These are phyloP conservation scores for Nineta flava DNA, from an alignment of 2,888 invertebrate species.

Conservation along the genomic window DNA sequence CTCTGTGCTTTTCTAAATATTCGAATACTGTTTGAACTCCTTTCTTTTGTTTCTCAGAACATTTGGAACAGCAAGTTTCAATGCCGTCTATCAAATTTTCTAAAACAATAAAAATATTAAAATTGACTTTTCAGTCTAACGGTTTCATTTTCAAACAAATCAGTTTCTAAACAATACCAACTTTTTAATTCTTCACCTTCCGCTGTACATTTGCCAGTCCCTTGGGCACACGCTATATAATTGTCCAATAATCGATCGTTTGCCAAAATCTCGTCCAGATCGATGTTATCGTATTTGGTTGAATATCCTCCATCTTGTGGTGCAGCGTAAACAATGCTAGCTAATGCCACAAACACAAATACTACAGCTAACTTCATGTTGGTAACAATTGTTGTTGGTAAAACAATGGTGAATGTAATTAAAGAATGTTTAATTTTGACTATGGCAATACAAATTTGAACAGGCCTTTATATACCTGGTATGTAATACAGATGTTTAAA, in stretches of 20 bases:
- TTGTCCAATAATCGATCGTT: slow-evolving; percentile 42
- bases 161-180: slow-evolving; percentile 35
- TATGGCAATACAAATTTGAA: no score
- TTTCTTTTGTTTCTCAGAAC: slow-evolving; percentile 39
- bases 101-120: no score
- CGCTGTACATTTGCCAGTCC: slow-evolving; percentile 41
- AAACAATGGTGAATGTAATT: no score
- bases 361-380: neutral
- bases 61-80: no score
- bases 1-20: slow-evolving; percentile 41
- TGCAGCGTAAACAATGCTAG: no score
- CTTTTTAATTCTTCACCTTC: slow-evolving; percentile 51
- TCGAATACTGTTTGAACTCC: slow-evolving; percentile 42
- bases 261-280: slow-evolving; percentile 43
- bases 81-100: no score
- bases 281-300: slow-evolving; percentile 45
- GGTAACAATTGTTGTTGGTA: neutral
- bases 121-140: no score
- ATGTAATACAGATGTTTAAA: no score
- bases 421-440: no score
- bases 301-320: slow-evolving; percentile 28
- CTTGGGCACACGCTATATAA: slow-evolving; percentile 45
- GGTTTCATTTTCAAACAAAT: no score
- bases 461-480: no score
- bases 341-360: neutral